Evolutionary conservation across 2,888 invertebrate genomes (phyloP).

Genomic region (Hemicrepidius hirtus): DNA sequence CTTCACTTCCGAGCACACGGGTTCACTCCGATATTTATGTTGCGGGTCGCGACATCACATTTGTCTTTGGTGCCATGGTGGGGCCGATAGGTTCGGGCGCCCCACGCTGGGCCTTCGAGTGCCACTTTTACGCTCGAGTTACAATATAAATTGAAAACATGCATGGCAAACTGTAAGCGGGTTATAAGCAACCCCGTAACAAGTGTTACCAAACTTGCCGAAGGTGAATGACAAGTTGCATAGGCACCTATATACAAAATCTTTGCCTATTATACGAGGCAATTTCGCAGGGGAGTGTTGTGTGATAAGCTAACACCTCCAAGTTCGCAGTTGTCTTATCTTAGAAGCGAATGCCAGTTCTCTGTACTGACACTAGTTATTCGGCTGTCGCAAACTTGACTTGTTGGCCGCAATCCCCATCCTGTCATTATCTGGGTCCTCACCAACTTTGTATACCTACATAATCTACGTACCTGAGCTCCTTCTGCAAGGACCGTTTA

Average conservation of each 20-base stretch:
- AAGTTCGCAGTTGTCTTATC: conserved; percentile 65
- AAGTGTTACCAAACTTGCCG: conserved; percentile 30
- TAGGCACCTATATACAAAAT: conserved; percentile 8
- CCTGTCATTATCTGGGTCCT: conserved; percentile 23
- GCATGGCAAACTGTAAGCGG: conserved; percentile 28
- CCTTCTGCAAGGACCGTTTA: conserved; percentile 11
- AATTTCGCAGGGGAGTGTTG: conserved; percentile 62
- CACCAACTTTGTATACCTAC: conserved; percentile 31
- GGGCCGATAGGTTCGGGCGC: conserved; percentile 60
- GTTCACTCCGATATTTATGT: conserved; percentile 68
- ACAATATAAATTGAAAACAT: conserved; percentile 62
- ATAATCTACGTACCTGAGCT: conserved; percentile 29
- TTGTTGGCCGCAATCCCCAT: conserved; percentile 60
- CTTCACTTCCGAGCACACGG: conserved; percentile 65
- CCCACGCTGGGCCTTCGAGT: conserved; percentile 58
- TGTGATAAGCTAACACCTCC: conserved; percentile 62
- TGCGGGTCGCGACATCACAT: conserved; percentile 69
- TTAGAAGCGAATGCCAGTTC: conserved; percentile 62
- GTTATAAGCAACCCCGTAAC: conserved; percentile 36
- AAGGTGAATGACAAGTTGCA: conserved; percentile 42
- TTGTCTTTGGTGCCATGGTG: conserved; percentile 65
- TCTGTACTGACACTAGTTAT: conserved; percentile 64
- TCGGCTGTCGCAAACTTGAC: conserved; percentile 64
- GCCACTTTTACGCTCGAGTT: conserved; percentile 63
- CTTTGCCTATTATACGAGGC: conserved; percentile 54